Evolutionary conservation across 1,140 invertebrate species (phyloP).

Genomic region (Macrocentrus cingulum): DNA sequence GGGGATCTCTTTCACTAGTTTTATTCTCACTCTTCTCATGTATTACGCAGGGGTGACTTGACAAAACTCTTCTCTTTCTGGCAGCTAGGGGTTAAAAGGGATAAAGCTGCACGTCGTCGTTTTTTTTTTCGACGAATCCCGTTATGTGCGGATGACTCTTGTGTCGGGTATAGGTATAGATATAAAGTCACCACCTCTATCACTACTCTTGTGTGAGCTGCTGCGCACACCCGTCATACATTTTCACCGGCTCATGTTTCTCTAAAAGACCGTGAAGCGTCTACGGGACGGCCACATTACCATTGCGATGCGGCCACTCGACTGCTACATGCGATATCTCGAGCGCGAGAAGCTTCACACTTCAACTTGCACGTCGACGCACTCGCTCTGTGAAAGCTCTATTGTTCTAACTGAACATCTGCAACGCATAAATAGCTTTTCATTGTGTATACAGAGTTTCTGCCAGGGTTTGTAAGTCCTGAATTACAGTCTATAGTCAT

Average conservation of each 20-base stretch:
- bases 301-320: constrained; percentile 26
- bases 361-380: not conserved
- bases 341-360: not conserved
- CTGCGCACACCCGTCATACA: constrained; percentile 29
- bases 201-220: constrained; percentile 18
- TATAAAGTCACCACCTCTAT: constrained; percentile 10
- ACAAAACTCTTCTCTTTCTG: too few relatives aligned
- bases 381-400: not conserved
- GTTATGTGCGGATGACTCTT: too few relatives aligned
- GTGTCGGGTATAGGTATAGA: not conserved
- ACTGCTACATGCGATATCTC: constrained; percentile 14
- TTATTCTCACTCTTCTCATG: too few relatives aligned
- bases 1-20: too few relatives aligned
- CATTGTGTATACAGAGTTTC: too few relatives aligned
- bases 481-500: too few relatives aligned
- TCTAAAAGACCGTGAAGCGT: constrained; percentile 25
- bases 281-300: constrained; percentile 20
- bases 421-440: too few relatives aligned
- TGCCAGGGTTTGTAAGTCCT: too few relatives aligned
- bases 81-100: constrained; percentile 5
- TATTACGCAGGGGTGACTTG: too few relatives aligned
- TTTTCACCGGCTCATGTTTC: constrained; percentile 32
- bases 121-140: too few relatives aligned
- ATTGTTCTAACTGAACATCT: not conserved
- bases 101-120: too few relatives aligned